Base-by-base conservation (phyloP, 2,888 invertebrate species). In the Heliconius aoede region DNA sequence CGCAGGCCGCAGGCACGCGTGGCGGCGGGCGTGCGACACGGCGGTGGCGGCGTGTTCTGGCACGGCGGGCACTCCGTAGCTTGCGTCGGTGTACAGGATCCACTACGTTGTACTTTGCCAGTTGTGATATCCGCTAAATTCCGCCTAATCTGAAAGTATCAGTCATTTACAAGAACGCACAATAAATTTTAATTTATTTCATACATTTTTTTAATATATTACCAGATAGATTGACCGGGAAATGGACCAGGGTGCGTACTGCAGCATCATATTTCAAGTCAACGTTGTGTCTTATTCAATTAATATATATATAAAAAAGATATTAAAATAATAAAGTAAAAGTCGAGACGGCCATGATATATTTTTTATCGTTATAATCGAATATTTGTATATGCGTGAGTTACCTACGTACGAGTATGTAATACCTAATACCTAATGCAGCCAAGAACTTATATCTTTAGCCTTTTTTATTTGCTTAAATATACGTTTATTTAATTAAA, bases 1-100 rank as follows among this genome's bases (percentile, higher is more conserved):
- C 85, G 84, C 79, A 78, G 67, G 28, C 83, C 85, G 72, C 76
- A 74, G 65, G 64, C 72, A 72, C 77, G 15, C 68, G 74, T 46
- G 65, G 69, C 36, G 30, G 79, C 30, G 71, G 82, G 78, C 82
- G 81, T 68, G 74, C 72, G 64, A 73, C 76, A 77, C 60, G 73
- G 46, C 46, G 74, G 74, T 36, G 80, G 77, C 51, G 79, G 81
- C 67, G 71, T 24, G 13, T 11, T 73, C 46, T n/a, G 68, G 62
- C 60, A 73, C 28, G 79, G 77, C 3, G 77, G 51, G 65, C 74
- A 72, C 28, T 68, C 40, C 8, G 26, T 58, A 1, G 24, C 40
- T 8, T 40, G n/a, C 1, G 40, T 36, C 15, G 76, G 76, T 1
- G 64, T 30, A 32, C 76, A 76, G 21, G 76, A 76, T 24, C 76